phyloP scores from a whole-genome alignment of 1,140 invertebrate species.

The Rhysida immarginata region DNA sequence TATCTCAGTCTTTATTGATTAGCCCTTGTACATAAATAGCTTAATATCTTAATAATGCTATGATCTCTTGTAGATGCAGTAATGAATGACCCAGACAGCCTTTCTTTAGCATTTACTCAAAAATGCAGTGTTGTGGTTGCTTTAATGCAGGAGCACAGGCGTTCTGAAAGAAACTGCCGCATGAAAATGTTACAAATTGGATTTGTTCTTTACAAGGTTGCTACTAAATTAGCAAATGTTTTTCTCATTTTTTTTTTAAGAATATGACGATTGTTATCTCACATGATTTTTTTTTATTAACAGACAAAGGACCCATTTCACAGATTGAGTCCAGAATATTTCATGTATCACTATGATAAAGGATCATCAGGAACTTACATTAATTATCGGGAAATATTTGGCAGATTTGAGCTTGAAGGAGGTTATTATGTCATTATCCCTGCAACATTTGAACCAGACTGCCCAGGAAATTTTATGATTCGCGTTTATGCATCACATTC shows the following conservation, averaged over 20 bases:
- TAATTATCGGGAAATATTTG: slow-evolving; percentile 40
- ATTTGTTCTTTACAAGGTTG: slow-evolving; percentile 17
- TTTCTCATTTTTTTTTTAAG: too few species aligned
- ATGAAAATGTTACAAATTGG: slow-evolving; percentile 19
- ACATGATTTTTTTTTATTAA: slow-evolving; percentile 17
- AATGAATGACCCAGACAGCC: too few species aligned
- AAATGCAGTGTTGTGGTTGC: slow-evolving; percentile 16
- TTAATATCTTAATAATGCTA: too few species aligned
- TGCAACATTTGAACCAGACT: slow-evolving; percentile 41
- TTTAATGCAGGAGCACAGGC: slow-evolving; percentile 15
- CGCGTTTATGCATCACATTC: slow-evolving; percentile 37
- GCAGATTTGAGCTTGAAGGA: slow-evolving; percentile 34
- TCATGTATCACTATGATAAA: slow-evolving; percentile 38
- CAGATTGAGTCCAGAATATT: slow-evolving; percentile 24
- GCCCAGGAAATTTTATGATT: slow-evolving; percentile 37
- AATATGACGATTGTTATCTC: slow-evolving; percentile 1
- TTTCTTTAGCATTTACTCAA: not conserved
- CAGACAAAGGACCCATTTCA: slow-evolving; percentile 11
- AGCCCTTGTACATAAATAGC: too few species aligned
- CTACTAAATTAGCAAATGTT: too few species aligned
- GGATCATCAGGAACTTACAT: slow-evolving; percentile 41
- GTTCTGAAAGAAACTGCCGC: slow-evolving; percentile 11
- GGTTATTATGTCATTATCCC: slow-evolving; percentile 43
- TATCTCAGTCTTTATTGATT: too few species aligned
- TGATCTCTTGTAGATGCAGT: too few species aligned